A percentile compares a stretch with the other conserved stretches of the same genome.
Evolutionary conservation across 2,797 vertebrate species (phyloP).

Genomic region (Uromys caudimaculatus): DNA sequence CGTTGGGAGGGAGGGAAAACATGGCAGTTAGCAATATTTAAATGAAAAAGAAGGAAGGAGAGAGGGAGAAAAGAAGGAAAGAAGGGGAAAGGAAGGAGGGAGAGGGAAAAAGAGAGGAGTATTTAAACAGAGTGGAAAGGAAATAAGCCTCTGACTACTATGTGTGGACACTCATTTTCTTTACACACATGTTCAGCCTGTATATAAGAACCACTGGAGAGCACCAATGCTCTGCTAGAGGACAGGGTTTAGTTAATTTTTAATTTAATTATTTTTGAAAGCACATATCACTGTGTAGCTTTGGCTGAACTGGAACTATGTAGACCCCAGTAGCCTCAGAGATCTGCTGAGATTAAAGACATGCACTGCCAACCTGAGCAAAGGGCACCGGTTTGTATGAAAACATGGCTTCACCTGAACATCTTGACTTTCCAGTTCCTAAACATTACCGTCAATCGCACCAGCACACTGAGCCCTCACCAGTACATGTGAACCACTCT

Average conservation of each 20-base stretch:
- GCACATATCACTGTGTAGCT: not conserved
- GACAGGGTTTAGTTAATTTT: not conserved
- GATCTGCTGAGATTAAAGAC: not conserved
- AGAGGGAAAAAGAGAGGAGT: not conserved
- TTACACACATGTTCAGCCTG: not conserved
- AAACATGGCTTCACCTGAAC: not conserved
- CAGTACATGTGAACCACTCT: not conserved
- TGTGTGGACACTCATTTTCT: not conserved
- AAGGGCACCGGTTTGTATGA: not conserved
- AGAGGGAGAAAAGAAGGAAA: not conserved
- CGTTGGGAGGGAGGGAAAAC: not conserved
- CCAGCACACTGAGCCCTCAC: not conserved
- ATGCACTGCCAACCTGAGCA: not conserved
- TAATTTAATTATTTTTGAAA: not conserved
- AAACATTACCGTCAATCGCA: not conserved
- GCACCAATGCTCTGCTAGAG: not conserved
- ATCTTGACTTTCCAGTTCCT: not conserved
- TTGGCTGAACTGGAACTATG: not conserved
- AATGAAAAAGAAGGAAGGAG: not conserved
- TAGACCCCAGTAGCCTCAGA: not conserved
- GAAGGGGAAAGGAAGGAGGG: not conserved
- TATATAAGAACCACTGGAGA: not conserved
- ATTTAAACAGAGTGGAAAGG: not conserved
- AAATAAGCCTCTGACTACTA: not conserved
- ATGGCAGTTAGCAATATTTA: not conserved